Conservation (phyloP, 1,140 invertebrate genomes). For the Euwallacea fornicatus region DNA sequence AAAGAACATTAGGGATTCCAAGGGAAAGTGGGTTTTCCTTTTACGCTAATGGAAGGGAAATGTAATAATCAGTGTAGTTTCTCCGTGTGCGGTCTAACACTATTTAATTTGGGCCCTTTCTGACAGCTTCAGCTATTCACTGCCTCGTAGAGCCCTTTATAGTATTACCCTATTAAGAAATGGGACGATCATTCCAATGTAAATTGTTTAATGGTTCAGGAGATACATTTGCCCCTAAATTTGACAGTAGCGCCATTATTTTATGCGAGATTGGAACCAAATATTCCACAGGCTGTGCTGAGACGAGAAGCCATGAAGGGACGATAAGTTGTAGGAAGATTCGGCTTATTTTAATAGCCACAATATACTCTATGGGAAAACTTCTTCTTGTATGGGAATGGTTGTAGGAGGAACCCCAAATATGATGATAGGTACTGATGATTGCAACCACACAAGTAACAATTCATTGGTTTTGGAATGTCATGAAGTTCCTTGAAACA, state of each 20-base stretch:
- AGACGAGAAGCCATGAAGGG: too few relatives aligned
- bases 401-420: too few relatives aligned
- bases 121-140: slow-evolving; percentile 9
- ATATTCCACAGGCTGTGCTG: too few relatives aligned
- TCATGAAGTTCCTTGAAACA: too few relatives aligned
- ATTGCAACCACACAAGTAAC: too few relatives aligned
- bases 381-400: too few relatives aligned
- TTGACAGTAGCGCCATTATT: background rate
- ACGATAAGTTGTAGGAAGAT: too few relatives aligned
- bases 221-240: background rate
- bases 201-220: background rate
- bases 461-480: too few relatives aligned
- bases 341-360: too few relatives aligned
- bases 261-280: too few relatives aligned
- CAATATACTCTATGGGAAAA: too few relatives aligned
- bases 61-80: slow-evolving; percentile 36
- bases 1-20: slow-evolving; percentile 28
- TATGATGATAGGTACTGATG: too few relatives aligned
- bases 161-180: slow-evolving; percentile 14
- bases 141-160: background rate
- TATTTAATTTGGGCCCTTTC: slow-evolving; percentile 21
- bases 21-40: slow-evolving; percentile 32
- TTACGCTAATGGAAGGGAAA: slow-evolving; percentile 34
- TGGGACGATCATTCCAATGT: background rate
- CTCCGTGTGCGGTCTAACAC: slow-evolving; percentile 25